phyloP scores from a whole-genome alignment of 2,797 vertebrate species.

The Micromesistius poutassou region DNA sequence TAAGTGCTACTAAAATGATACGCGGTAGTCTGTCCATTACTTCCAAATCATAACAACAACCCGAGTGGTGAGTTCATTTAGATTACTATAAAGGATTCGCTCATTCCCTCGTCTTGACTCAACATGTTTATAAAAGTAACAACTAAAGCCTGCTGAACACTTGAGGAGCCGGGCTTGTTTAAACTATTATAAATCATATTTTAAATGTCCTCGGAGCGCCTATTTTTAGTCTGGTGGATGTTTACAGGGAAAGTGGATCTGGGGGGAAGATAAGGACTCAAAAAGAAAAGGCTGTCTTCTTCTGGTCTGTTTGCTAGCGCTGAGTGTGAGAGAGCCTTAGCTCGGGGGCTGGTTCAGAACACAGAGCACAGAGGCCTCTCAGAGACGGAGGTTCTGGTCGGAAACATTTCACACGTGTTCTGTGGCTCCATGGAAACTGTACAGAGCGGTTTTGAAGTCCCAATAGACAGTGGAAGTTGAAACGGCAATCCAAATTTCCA shows the following conservation, averaged over 20 bases:
- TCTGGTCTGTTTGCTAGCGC: constrained; percentile 43
- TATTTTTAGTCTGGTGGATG: constrained; percentile 38
- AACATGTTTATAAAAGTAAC: constrained; percentile 59
- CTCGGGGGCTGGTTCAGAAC: not conserved
- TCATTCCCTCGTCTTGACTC: constrained; percentile 66
- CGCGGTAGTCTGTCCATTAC: not conserved
- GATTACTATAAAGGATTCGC: constrained; percentile 55
- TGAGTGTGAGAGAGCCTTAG: not conserved
- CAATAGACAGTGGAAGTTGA: not conserved
- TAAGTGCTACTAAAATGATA: not conserved
- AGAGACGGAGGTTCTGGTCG: not conserved
- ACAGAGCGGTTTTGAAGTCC: not conserved
- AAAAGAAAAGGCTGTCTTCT: constrained; percentile 53
- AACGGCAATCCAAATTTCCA: not conserved
- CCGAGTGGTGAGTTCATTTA: not conserved
- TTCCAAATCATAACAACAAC: not conserved
- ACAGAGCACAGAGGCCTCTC: not conserved
- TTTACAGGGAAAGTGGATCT: constrained; percentile 68
- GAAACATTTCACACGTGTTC: not conserved
- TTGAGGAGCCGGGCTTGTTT: constrained; percentile 39
- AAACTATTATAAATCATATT: constrained; percentile 9
- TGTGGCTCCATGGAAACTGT: not conserved
- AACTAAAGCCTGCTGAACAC: not conserved
- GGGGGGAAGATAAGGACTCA: constrained; percentile 53
- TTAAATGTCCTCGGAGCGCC: not conserved